phyloP scores from a whole-genome alignment of 2,888 invertebrate species.

The Dichetophora obliterata region DNA sequence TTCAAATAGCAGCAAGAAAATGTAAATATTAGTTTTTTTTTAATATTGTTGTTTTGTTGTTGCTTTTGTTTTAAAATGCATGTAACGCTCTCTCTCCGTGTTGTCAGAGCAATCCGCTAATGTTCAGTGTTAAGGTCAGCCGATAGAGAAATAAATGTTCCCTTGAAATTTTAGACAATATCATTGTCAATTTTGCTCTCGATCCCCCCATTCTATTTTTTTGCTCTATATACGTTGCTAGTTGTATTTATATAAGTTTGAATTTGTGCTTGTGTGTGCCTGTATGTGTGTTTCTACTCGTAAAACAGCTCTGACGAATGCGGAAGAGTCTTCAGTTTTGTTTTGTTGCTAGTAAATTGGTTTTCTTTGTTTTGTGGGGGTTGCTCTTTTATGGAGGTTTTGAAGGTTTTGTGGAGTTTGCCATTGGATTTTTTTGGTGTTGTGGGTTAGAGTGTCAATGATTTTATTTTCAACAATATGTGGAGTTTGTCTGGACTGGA shows the following conservation, averaged over 20 bases:
- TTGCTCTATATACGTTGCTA: neutral
- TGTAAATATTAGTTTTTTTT: constrained; percentile 9
- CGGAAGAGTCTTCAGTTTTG: constrained; percentile 6
- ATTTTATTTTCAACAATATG: too few relatives aligned
- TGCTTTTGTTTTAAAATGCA: neutral
- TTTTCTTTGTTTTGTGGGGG: neutral
- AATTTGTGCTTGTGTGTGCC: constrained; percentile 22
- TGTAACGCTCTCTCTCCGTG: neutral
- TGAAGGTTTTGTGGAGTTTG: neutral
- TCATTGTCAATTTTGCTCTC: neutral
- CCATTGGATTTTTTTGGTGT: neutral
- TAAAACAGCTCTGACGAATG: constrained; percentile 23
- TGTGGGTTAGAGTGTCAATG: neutral
- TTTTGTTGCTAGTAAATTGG: neutral
- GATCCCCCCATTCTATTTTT: neutral
- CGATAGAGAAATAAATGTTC: constrained; percentile 5
- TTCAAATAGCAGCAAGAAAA: constrained; percentile 22
- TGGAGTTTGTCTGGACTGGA: neutral
- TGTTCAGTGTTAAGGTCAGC: constrained; percentile 65
- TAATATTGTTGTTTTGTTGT: constrained; percentile 22
- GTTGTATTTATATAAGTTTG: neutral
- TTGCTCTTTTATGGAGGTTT: neutral
- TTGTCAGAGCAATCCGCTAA: constrained; percentile 20
- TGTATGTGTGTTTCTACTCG: neutral
- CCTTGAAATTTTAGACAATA: neutral